Percentiles rank a stretch among this genome's conserved stretches.
phyloP scores from a whole-genome alignment of 2,113 vertebrate species.

The Tachysurus fulvidraco region DNA sequence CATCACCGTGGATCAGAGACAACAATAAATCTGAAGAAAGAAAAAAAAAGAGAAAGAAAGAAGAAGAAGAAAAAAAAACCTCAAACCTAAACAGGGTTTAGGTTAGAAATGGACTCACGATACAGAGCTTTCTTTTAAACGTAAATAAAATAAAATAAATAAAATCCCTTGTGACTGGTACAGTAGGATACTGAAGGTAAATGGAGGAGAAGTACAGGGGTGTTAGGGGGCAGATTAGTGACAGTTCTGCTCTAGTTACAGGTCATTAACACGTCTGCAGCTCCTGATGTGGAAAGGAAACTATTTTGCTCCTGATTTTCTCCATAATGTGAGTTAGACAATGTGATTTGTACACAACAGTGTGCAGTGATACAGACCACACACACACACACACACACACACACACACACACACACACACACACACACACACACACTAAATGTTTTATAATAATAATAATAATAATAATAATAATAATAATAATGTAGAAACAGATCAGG shows the following conservation, averaged over 20 bases:
- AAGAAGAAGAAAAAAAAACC: neutral
- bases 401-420: too few species aligned
- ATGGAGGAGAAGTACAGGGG: too few species aligned
- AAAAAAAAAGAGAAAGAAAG: neutral
- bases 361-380: neutral
- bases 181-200: neutral
- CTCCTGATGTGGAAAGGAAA: neutral
- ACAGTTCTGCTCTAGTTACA: neutral
- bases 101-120: neutral
- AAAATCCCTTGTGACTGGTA: neutral
- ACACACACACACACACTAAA: too few species aligned
- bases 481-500: too few species aligned
- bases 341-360: neutral
- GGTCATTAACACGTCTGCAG: neutral
- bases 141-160: too few species aligned
- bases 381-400: too few species aligned
- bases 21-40: neutral
- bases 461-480: too few species aligned
- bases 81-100: neutral
- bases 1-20: slow-evolving; percentile 3
- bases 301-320: neutral
- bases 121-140: too few species aligned
- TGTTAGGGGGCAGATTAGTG: too few species aligned
- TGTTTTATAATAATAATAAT: too few species aligned
- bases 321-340: neutral